Evolutionary conservation across 2,888 invertebrate genomes (phyloP), one percentile per base, ranked within the genome.

Genomic region (Gibbula magus): DNA sequence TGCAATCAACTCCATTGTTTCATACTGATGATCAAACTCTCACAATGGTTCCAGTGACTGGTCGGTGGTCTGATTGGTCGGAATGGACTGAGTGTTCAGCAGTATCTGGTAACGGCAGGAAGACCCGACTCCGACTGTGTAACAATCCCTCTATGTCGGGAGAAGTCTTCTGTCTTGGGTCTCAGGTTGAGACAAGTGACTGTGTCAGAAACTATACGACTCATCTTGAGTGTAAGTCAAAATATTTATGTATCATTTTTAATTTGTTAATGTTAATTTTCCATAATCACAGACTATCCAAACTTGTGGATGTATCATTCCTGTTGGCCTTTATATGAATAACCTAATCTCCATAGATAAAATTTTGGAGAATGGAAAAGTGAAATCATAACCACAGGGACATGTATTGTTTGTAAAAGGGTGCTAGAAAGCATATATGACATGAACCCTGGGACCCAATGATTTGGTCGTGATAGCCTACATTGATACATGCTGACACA

Each of bases 51-150:
- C 54, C 53, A 84, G 85, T 78, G 45, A 56, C 66, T 74, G 86
- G 86, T 13, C 82, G 81, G 16, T 86, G 85, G 85, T 75, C 83
- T 10, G 78, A 80, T 4, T 86, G 86, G 86, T 35, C 78, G 20
- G 13, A 61, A 2, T 86, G 86, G 86, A 77, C 81, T 13, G 67
- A 66, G 7, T 86, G 86, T 79, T 79, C 81, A 2, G 85, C 83
- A 1, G 54, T 61, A 13, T 86, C 85, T 77, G 85, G 85, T 10
- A 16, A 53, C 16, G 84, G 84, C 1, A 78, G 81, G 13, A 79
- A 75, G 56, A 81, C 75, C 7, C 70, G 85, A n/a, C 51, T 79
- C 10, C 74, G 86, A n/a, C 29, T 52, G 16, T 86, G 86, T 78
- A 80, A 82, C 53, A 78, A 81, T 4, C 86, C 86, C 29, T 70